Base-by-base conservation (phyloP, 2,113 vertebrate genomes). In the Myrmophylax atrothorax region DNA sequence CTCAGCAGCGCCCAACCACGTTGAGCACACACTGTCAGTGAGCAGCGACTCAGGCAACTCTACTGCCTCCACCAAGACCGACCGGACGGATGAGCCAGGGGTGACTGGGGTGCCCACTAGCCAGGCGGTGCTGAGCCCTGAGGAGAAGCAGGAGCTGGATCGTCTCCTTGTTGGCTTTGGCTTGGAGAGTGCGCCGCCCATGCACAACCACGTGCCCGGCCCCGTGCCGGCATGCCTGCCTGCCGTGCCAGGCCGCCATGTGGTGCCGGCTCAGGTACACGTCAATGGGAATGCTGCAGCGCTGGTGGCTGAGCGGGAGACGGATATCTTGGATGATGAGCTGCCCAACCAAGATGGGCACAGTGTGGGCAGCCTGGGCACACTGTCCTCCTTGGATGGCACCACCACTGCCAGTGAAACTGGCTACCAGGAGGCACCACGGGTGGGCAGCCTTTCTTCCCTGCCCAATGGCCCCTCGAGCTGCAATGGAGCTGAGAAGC, bases 41-140 rank as follows among this genome's bases (percentile, higher is more conserved):
- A 99, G 99, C 98, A 99, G 99, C 1, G 99, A 99, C 95, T 99
- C 99, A 0, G 99, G 99, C 85, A 99, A 99, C 97, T 99, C 99
- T 55, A 99, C 99, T 0, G 99, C 99, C 46, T 99, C 99, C 73
- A 99, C 99, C 91, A 99, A 99, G 98, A 99, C 99, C 0, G 99
- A 99, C 97, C 98, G 98, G 95, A 99, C 99, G 0, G 99, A 99
- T 98, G 99, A 99, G 92, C 97, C 96, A 3, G 97, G 84, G 37
- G 96, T 87, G 60, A 97, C 95, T 0, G 70, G 82, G 19, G 97
- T 74, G 12, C 97, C 97, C 95, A 1, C 97, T 7, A 72, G 98
- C 3, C 96, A 95, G 64, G 97, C 96, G 4, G 96, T 96, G 94
- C 98, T 99, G 96, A 99, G 99, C 89, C 99, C 99, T 0, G 98